Evolutionary conservation across 2,888 invertebrate species (phyloP), one percentile per base, ranked within the genome.

Genomic region (Sinodicranocentrus sp.): DNA sequence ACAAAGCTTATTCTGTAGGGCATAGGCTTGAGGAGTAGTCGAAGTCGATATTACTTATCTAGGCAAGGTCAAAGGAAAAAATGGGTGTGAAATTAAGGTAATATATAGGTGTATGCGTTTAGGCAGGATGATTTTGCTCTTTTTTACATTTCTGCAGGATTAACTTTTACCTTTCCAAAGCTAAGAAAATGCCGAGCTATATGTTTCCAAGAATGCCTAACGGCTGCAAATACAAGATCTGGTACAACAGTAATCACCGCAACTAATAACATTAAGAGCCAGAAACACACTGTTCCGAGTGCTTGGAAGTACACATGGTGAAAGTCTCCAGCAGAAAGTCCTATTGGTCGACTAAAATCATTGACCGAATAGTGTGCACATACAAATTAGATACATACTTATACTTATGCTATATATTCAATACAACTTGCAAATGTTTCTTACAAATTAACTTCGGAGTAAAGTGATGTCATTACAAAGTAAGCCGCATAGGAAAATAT

Each of bases 401-500:
- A n/a, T n/a, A n/a, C n/a, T n/a, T n/a, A n/a, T n/a, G n/a, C n/a
- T n/a, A n/a, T n/a, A n/a, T n/a, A n/a, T n/a, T n/a, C n/a, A n/a
- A n/a, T n/a, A n/a, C n/a, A n/a, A n/a, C n/a, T n/a, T n/a, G n/a
- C n/a, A n/a, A n/a, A n/a, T 10, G 17, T 48, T 19, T 39, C 77
- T 57, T 82, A 82, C 94, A 92, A 72, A 87, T 92, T 89, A 23
- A 94, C 85, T 0, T 92, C 88, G 0, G 94, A 93, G 90, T 94
- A 95, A 15, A 92, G 59, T 0, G 92, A 87, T 17, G 93, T 93
- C 85, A 93, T 91, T 6, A 89, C 57, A 3, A 94, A 89, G 88
- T 94, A 94, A 1, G 90, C 76, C 1, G 93, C 21, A 85, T 94
- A 91, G 0, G 94, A 94, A 1, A 92, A 88, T 21, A 92, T 26